Conservation (phyloP, 2,888 invertebrate genomes). For the Didymodactylos carnosus region DNA sequence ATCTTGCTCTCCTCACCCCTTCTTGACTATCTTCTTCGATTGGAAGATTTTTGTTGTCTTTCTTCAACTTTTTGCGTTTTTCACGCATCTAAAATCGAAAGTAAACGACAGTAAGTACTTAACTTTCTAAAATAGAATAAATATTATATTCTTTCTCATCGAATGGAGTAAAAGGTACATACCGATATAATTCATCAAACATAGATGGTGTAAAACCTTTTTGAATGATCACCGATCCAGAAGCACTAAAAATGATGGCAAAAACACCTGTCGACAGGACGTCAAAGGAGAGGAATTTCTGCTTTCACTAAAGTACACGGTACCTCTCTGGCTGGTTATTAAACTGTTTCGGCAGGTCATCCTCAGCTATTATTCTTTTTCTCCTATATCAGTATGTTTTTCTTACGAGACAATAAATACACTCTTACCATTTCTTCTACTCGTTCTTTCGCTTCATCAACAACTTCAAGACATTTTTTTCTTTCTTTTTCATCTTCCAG, state of each 20-base stretch:
- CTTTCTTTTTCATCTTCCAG: constrained; percentile 80
- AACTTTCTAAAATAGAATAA: too few species aligned
- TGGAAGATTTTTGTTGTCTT: constrained; percentile 48
- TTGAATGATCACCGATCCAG: too few species aligned
- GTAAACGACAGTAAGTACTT: too few species aligned
- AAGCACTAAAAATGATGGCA: too few species aligned
- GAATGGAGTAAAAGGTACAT: too few species aligned
- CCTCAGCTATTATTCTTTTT: constrained; percentile 46
- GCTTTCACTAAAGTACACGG: too few species aligned
- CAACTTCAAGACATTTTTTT: constrained; percentile 77
- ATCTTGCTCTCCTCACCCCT: constrained; percentile 27
- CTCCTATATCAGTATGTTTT: background rate
- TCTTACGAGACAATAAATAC: background rate
- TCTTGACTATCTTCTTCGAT: constrained; percentile 50
- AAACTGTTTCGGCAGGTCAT: background rate
- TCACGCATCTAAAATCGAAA: constrained; percentile 22
- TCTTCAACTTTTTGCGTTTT: constrained; percentile 55
- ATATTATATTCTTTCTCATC: too few species aligned
- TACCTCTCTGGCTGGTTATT: background rate
- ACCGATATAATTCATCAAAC: too few species aligned
- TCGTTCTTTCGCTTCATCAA: constrained; percentile 57
- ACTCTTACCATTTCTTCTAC: background rate
- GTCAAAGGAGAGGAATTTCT: too few species aligned
- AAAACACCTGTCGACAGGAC: too few species aligned
- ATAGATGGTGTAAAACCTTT: too few species aligned